Evolutionary conservation across 2,113 vertebrate genomes (phyloP).

Genomic region (Percopsis transmontana): DNA sequence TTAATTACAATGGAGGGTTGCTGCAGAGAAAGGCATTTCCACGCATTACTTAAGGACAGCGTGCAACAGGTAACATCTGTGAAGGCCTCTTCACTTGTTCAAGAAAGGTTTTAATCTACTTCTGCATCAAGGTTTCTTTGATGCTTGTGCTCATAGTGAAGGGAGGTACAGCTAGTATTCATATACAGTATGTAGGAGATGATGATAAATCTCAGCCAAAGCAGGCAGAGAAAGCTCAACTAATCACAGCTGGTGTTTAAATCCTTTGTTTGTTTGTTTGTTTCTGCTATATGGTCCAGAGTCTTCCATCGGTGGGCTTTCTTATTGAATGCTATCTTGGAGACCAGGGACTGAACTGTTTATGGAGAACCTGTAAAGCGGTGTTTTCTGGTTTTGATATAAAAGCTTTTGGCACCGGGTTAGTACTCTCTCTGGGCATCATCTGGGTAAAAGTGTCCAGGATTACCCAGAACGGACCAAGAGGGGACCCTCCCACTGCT

Average conservation of each 20-base stretch:
- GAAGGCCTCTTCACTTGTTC: slow-evolving; percentile 29
- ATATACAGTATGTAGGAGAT: slow-evolving; percentile 16
- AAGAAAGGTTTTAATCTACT: slow-evolving; percentile 34
- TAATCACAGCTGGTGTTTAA: slow-evolving; percentile 8
- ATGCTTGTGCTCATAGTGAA: slow-evolving; percentile 7
- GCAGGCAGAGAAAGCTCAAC: slow-evolving; percentile 16
- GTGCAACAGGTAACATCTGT: no score
- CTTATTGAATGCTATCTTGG: slow-evolving; percentile 20
- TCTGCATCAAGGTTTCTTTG: slow-evolving; percentile 30
- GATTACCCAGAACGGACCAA: slow-evolving; percentile 18
- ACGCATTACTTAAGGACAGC: no score
- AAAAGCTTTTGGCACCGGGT: slow-evolving; percentile 22
- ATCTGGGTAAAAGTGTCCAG: slow-evolving; percentile 35
- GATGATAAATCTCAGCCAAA: slow-evolving; percentile 15
- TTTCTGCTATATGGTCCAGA: slow-evolving; percentile 23
- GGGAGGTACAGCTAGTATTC: not conserved
- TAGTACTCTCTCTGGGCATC: slow-evolving; percentile 5
- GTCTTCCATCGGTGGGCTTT: slow-evolving; percentile 34
- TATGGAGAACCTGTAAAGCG: slow-evolving; percentile 13
- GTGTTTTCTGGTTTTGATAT: slow-evolving; percentile 62
- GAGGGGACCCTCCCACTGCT: slow-evolving; percentile 8
- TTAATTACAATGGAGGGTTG: not conserved
- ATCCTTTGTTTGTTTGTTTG: slow-evolving; percentile 1
- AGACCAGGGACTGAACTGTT: slow-evolving; percentile 21
- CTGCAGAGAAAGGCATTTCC: no score